Evolutionary conservation across 1,140 invertebrate genomes (phyloP).

Genomic region (Pemphigus obesinymphae): DNA sequence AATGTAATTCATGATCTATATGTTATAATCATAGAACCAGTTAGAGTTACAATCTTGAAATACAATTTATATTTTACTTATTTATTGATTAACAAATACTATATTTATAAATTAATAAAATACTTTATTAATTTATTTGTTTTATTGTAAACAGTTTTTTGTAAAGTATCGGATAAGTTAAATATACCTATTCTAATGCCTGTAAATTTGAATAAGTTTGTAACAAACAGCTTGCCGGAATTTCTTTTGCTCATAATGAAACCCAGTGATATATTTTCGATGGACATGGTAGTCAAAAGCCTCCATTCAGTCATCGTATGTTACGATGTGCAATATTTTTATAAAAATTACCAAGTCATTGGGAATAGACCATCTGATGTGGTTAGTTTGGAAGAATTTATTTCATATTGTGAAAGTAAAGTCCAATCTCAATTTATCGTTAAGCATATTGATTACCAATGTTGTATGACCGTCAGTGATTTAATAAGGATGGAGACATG

Average conservation of each 20-base stretch:
- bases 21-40: too few relatives aligned
- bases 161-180: too few relatives aligned
- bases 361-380: background rate
- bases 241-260: background rate
- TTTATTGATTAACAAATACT: too few relatives aligned
- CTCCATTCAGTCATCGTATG: background rate
- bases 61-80: too few relatives aligned
- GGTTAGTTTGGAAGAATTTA: background rate
- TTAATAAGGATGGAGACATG: background rate
- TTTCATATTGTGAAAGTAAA: conserved; percentile 1
- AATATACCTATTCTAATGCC: too few relatives aligned
- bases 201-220: background rate
- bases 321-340: conserved; percentile 9
- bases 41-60: too few relatives aligned
- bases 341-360: background rate
- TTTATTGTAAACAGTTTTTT: too few relatives aligned
- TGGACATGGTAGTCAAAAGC: background rate
- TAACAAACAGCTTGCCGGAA: background rate
- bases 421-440: background rate
- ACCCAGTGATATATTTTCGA: background rate
- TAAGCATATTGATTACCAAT: background rate
- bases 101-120: too few relatives aligned
- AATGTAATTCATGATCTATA: too few relatives aligned
- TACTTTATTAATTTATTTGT: too few relatives aligned
- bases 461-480: conserved; percentile 5